Evolutionary conservation across 2,888 invertebrate genomes (phyloP).

Genomic region (Congeria kusceri): DNA sequence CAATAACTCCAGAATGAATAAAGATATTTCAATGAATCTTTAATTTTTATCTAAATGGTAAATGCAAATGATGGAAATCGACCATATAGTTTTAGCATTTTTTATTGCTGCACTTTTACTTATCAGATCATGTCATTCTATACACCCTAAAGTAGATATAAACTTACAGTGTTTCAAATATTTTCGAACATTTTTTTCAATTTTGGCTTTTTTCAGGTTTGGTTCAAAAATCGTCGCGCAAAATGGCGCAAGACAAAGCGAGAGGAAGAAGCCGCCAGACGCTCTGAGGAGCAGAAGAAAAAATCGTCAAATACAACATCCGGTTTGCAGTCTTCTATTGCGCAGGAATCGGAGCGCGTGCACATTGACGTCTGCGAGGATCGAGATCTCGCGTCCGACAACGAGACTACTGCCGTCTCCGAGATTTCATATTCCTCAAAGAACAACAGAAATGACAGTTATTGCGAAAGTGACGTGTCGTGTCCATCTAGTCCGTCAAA

Average conservation of each 20-base stretch:
- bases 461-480: conserved; percentile 63
- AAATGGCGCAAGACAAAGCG: conserved; percentile 98
- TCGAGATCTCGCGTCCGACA: conserved; percentile 51
- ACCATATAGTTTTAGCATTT: no score
- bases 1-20: no score
- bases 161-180: no score
- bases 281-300: conserved; percentile 51
- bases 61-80: no score
- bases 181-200: not conserved
- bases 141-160: no score
- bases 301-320: conserved; percentile 16
- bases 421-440: conserved; percentile 56
- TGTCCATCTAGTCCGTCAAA: conserved; percentile 57
- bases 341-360: conserved; percentile 48
- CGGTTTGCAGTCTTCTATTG: conserved; percentile 15
- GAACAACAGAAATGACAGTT: conserved; percentile 61
- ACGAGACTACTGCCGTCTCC: conserved; percentile 44
- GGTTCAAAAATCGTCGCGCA: conserved; percentile 98
- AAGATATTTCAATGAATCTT: no score
- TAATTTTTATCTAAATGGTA: no score
- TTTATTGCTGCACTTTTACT: no score
- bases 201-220: conserved; percentile 90
- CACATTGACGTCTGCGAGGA: conserved; percentile 60
- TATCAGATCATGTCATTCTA: no score
- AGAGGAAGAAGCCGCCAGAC: conserved; percentile 86